phyloP scores from a whole-genome alignment of 2,888 invertebrate genomes.

The Automeris io region DNA sequence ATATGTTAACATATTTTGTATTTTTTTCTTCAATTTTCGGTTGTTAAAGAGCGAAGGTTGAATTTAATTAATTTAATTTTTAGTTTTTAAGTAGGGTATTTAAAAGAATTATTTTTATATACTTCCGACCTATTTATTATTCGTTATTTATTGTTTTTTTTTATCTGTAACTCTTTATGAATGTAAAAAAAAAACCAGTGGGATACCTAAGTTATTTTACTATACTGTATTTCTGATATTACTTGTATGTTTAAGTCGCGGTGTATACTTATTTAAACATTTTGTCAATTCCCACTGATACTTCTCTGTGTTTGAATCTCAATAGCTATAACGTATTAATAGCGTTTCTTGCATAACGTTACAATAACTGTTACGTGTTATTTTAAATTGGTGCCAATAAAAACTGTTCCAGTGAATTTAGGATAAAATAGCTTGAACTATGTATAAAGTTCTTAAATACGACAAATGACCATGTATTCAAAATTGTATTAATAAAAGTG shows the following conservation, averaged over 20 bases:
- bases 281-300: slow-evolving; percentile 42
- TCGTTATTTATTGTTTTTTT: slow-evolving; percentile 43
- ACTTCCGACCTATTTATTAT: slow-evolving; percentile 65
- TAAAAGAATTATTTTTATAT: slow-evolving; percentile 68
- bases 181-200: slow-evolving; percentile 35
- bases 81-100: slow-evolving; percentile 60
- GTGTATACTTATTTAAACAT: slow-evolving; percentile 66
- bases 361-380: slow-evolving; percentile 3
- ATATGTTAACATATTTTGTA: neutral
- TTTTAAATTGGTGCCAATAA: slow-evolving; percentile 20
- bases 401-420: slow-evolving; percentile 12
- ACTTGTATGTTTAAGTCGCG: slow-evolving; percentile 63
- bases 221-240: slow-evolving; percentile 29
- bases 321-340: no score
- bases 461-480: slow-evolving; percentile 15
- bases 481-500: slow-evolving; percentile 36
- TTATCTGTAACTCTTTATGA: slow-evolving; percentile 23
- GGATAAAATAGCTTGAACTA: slow-evolving; percentile 13
- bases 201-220: slow-evolving; percentile 12
- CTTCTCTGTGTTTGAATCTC: slow-evolving; percentile 67
- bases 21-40: slow-evolving; percentile 3
- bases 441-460: slow-evolving; percentile 23
- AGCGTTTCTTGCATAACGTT: slow-evolving; percentile 30
- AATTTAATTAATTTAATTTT: slow-evolving; percentile 12
- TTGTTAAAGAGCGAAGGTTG: slow-evolving; percentile 6